Evolutionary conservation across 2,797 vertebrate species (phyloP).

Genomic region (Alca torda): DNA sequence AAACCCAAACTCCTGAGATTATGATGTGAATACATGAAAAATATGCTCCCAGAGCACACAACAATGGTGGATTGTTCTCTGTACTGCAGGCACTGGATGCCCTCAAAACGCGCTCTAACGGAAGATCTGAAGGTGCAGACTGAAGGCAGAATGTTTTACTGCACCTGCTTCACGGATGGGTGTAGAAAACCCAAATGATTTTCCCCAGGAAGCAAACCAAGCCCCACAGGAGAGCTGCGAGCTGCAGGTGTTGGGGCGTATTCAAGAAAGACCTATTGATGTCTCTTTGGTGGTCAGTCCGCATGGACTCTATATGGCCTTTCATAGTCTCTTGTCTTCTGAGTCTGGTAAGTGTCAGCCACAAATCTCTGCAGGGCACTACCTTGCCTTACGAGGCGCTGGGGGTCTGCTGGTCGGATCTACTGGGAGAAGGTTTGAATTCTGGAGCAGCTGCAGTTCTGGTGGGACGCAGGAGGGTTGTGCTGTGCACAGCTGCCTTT

Average conservation of each 20-base stretch:
- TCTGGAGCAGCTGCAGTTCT: neutral
- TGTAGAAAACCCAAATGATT: neutral
- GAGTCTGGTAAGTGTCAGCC: neutral
- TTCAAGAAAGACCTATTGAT: neutral
- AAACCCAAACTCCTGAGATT: neutral
- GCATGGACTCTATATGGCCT: neutral
- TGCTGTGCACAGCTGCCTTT: neutral
- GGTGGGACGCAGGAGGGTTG: neutral
- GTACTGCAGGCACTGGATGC: neutral
- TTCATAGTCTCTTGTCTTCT: neutral
- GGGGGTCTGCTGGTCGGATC: neutral
- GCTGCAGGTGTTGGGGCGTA: neutral
- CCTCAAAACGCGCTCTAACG: rapidly evolving
- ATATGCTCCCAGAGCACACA: neutral
- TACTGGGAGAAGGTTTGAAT: neutral
- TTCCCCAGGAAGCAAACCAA: neutral
- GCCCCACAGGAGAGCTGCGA: neutral
- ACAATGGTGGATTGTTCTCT: neutral
- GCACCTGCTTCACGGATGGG: neutral
- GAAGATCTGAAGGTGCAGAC: neutral
- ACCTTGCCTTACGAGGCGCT: neutral
- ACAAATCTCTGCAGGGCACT: neutral
- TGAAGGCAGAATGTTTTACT: neutral
- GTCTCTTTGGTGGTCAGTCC: neutral
- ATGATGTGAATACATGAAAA: neutral